phyloP scores from a whole-genome alignment of 2,113 vertebrate species.

The Rhegmatorhina hoffmannsi region DNA sequence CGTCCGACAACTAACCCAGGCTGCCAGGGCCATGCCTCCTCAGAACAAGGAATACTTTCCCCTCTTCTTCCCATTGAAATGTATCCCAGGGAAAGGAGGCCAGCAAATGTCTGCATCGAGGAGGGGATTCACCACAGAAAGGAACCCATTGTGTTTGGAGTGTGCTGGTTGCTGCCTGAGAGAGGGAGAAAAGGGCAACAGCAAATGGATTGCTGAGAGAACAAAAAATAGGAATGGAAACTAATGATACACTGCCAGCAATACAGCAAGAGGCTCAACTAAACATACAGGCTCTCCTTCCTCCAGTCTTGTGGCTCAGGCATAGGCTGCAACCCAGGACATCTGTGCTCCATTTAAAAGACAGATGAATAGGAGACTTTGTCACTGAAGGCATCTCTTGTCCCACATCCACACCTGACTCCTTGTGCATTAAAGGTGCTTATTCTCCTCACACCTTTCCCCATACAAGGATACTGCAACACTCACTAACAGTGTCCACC shows the following conservation, averaged over 20 bases:
- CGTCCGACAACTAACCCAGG: conserved; percentile 61
- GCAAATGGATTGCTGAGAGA: background rate
- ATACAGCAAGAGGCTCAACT: background rate
- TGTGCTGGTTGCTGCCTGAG: background rate
- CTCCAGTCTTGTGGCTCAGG: background rate
- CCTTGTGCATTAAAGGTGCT: background rate
- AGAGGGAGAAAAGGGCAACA: background rate
- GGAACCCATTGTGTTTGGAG: conserved; percentile 19
- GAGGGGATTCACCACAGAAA: conserved; percentile 12
- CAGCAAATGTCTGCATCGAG: background rate
- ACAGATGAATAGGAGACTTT: background rate
- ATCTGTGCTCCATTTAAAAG: background rate
- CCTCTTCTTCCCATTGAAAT: conserved; percentile 42
- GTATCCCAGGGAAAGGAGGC: conserved; percentile 10
- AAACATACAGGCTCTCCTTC: background rate
- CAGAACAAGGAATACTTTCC: conserved; percentile 56
- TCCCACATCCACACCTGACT: background rate
- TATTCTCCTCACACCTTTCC: background rate
- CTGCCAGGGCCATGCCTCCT: conserved; percentile 43
- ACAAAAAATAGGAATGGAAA: conserved; percentile 47
- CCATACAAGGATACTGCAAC: background rate
- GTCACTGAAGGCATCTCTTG: background rate
- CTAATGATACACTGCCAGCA: background rate
- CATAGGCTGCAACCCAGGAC: background rate
- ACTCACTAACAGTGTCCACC: background rate